Evolutionary conservation across 1,140 invertebrate genomes (phyloP).

Genomic region (Reticulitermes speratus): DNA sequence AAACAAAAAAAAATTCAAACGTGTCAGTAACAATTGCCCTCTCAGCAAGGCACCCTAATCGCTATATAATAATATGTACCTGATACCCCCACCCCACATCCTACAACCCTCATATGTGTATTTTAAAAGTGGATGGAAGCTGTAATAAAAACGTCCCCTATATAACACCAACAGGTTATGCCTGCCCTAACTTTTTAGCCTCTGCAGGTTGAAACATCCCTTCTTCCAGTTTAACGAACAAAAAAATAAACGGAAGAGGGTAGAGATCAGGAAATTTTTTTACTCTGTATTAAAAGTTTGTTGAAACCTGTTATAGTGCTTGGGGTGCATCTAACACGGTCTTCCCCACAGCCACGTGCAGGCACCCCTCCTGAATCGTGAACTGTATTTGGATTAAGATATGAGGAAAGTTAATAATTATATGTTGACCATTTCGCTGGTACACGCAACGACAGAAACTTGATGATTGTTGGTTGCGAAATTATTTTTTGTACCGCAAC

Average conservation of each 20-base stretch:
- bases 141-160: background rate
- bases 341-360: background rate
- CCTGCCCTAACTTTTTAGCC: background rate
- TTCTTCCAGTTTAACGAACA: background rate
- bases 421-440: too few relatives aligned
- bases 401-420: background rate
- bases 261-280: background rate
- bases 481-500: too few relatives aligned
- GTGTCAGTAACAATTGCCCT: background rate
- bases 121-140: background rate
- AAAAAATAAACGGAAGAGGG: background rate
- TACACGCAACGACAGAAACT: too few relatives aligned
- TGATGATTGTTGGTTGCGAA: too few relatives aligned
- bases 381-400: background rate
- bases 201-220: background rate
- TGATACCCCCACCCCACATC: background rate
- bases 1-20: background rate
- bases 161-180: background rate
- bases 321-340: background rate
- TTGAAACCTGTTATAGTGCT: background rate
- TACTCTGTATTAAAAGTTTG: background rate
- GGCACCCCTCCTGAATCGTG: background rate
- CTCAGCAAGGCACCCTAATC: background rate
- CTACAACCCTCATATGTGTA: background rate
- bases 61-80: background rate